Evolutionary conservation across 2,113 vertebrate species (phyloP), one percentile per base, ranked within the genome.

Genomic region (Ctenodactylus gundi): DNA sequence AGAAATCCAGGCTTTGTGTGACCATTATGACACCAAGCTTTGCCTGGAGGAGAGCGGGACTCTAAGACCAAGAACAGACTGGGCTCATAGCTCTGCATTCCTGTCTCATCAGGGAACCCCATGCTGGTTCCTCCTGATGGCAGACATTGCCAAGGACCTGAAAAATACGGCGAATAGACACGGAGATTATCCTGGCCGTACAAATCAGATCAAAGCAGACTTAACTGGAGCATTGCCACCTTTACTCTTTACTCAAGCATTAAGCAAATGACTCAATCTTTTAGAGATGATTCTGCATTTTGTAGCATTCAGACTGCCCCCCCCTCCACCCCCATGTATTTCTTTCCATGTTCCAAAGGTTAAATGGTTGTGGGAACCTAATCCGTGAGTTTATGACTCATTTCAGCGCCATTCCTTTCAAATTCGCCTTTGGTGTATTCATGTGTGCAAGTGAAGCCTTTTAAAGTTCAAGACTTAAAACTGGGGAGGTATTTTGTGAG

Each of bases 341-440:
- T 96, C 72, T 96, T 85, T 96, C 58, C 17, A 27, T 96, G 95
- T 96, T 97, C 81, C 93, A 92, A 97, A 97, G 94, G 57, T 85
- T 96, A 77, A 85, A 88, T 88, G 73, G 62, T 96, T 92, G 90
- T 68, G 55, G 95, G 96, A 96, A 97, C 96, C 96, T 94, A 97
- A 97, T 96, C 90, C 88, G 78, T 85, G 82, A 96, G 95, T 97
- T 97, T 97, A 96, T 93, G 93, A 96, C 96, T 96, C 88, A 96
- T 94, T 93, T 97, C 6, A 49, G 85, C 65, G 93, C 51, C 41
- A 85, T 27, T 90, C 82, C 85, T 97, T 95, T 97, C 88, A 90
- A 92, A 96, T 96, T 96, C 96, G 95, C 96, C 96, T 97, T 95
- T 94, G 94, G 83, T 96, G 92, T 94, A 93, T 85, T 84, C 78